These are phyloP conservation scores for Brachyopa scutellaris DNA, from an alignment of 2,888 invertebrate genomes.

Conservation along the genomic window DNA sequence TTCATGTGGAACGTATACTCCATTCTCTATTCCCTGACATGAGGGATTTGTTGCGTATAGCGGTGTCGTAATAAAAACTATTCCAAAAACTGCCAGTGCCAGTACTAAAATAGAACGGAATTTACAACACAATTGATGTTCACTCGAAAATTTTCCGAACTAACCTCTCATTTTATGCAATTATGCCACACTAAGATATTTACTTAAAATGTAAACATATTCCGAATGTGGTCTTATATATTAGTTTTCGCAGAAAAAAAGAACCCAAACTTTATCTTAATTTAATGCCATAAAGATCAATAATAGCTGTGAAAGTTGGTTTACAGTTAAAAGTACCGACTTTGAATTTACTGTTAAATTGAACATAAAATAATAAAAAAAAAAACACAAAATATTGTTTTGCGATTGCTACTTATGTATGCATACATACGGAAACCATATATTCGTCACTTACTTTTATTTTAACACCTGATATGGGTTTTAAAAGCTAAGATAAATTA, in stretches of 20 bases:
- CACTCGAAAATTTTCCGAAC: neutral
- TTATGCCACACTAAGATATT: neutral
- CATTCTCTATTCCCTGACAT: neutral
- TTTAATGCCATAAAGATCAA: neutral
- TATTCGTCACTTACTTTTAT: too few species aligned
- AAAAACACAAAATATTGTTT: too few species aligned
- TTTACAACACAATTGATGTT: neutral
- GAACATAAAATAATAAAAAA: too few species aligned
- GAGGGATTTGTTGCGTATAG: neutral
- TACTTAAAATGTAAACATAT: neutral
- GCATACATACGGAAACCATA: too few species aligned
- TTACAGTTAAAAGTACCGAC: too few species aligned
- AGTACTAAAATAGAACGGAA: neutral
- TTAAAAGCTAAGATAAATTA: too few species aligned
- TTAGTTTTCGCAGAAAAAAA: neutral
- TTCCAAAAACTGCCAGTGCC: neutral
- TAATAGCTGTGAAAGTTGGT: too few species aligned
- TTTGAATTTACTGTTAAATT: too few species aligned
- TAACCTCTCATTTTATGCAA: conserved; percentile 13
- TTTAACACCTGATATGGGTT: too few species aligned
- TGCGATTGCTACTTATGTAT: too few species aligned
- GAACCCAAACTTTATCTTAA: neutral
- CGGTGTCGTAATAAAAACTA: neutral
- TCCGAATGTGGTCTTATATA: neutral
- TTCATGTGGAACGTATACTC: conserved; percentile 13